Evolutionary conservation across 2,113 vertebrate genomes (phyloP), one percentile per base, ranked within the genome.

Genomic region (Rhineura floridana): DNA sequence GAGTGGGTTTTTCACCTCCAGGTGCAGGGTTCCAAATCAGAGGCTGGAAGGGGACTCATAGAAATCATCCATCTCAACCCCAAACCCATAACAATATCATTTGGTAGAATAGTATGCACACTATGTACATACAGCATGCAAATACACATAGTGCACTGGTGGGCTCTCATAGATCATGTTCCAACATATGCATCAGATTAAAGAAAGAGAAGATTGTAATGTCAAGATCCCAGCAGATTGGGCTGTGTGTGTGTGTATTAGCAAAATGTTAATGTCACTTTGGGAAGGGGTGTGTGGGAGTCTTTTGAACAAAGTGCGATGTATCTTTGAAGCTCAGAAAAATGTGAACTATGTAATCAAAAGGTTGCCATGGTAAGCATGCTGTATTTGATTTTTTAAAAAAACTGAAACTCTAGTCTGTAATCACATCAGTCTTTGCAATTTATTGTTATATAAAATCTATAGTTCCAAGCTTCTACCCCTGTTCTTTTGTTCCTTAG

Each of bases 341-440:
- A 39, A 39, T 63, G 50, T 67, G 83, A 95, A 88, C 81, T 84
- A 3, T 75, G 69, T 9, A 80, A 8, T 52, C 87, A 78, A 87
- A 94, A 42, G 11, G 42, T 87, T 93, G 83, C 17, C 67, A 72
- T 83, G 55, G 46, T 81, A 95, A 90, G 19, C 50, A 85, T 52
- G 28, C 17, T 3, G 0, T 2, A 36, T 91, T 88, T 84, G 62
- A 1, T 0, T 3, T 76, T 63, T 83, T n/a, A 44, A 55, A 69
- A 91, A 85, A 85, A 75, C 23, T 69, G 28, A 13, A 86, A 21
- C 44, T 59, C 0, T 15, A 48, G 81, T 87, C 63, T 63, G 46
- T 78, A 82, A 87, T 81, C 19, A 75, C 17, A 39, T 2, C 81
- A 84, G 88, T 3, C 42, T 70, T 25, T 67, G 0, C 63, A 90